Base-by-base conservation (phyloP, 35 echinoderm and acorn worm species). In the Patiria miniata region DNA sequence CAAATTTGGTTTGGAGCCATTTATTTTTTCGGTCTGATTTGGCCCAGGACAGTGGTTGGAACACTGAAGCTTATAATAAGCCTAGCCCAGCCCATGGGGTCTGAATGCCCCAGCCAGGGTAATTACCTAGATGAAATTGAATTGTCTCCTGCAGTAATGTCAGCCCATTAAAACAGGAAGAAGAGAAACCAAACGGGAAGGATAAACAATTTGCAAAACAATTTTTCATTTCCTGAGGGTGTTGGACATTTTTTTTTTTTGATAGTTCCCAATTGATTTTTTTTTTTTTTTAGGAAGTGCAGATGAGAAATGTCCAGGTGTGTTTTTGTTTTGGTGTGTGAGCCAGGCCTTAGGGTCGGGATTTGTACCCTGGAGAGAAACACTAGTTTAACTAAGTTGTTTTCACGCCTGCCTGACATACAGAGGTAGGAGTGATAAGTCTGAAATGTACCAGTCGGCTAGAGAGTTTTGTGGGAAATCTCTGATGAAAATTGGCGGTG, bases 271-370 rank as follows among this genome's bases (percentile, higher is more conserved):
- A n/a, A n/a, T n/a, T n/a, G n/a, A n/a, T n/a, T n/a, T n/a, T 73
- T 73, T 73, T 73, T 7, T 73, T 23, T 73, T 73, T 73, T 73
- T 18, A 73, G 65, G 65, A 73, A 73, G 65, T 73, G 29, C 65
- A 73, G 65, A 73, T 73, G 65, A 73, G n/a, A 73, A 36, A 30
- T 73, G 21, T 73, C 65, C 65, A 73, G 65, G 65, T 73, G 65
- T 73, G 29, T 26, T 73, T 73, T 73, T 73, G 34, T 73, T 73
- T 73, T 73, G 65, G 26, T 36, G 65, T 2, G 19, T 30, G 26
- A 73, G 65, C 65, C 7, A 10, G 14, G 26, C 26, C 26, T 14
- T 18, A 47, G 65, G 65, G 29, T 10, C 26, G 29, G 3, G 65
- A 34, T 73, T 73, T 73, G 57, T 34, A 26, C 65, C 29, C 42